Evolutionary conservation across 2,888 invertebrate genomes (phyloP).

Genomic region (Diaprepes abbreviatus): DNA sequence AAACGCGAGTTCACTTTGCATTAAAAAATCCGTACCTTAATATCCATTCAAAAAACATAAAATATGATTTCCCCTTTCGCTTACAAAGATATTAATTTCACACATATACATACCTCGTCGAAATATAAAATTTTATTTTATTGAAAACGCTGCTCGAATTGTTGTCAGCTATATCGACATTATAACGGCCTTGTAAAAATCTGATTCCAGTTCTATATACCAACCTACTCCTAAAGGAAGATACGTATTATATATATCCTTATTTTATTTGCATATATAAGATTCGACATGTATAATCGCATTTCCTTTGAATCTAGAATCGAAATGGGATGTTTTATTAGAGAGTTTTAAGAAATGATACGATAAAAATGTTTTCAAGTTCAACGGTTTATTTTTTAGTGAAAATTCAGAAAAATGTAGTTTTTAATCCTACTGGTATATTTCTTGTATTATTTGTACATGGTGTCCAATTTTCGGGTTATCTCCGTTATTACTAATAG

Average conservation of each 20-base stretch:
- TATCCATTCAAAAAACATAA: neutral
- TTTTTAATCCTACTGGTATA: no score
- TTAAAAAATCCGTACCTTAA: neutral
- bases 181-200: slow-evolving; percentile 21
- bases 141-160: slow-evolving; percentile 28
- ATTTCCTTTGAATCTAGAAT: slow-evolving; percentile 35
- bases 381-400: no score
- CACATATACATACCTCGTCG: slow-evolving; percentile 1
- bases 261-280: slow-evolving; percentile 45
- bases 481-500: no score
- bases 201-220: slow-evolving; percentile 25
- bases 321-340: slow-evolving; percentile 19
- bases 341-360: neutral
- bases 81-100: slow-evolving; percentile 16
- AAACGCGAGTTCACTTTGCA: neutral
- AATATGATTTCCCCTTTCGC: neutral
- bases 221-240: slow-evolving; percentile 20
- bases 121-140: slow-evolving; percentile 31
- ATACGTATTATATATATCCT: slow-evolving; percentile 35
- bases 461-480: no score
- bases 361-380: neutral
- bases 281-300: slow-evolving; percentile 36
- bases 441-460: no score
- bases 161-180: slow-evolving; percentile 26
- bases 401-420: no score